phyloP scores from a whole-genome alignment of 92 coral and sea anemone genomes.

The Zoanthus sansibaricus region DNA sequence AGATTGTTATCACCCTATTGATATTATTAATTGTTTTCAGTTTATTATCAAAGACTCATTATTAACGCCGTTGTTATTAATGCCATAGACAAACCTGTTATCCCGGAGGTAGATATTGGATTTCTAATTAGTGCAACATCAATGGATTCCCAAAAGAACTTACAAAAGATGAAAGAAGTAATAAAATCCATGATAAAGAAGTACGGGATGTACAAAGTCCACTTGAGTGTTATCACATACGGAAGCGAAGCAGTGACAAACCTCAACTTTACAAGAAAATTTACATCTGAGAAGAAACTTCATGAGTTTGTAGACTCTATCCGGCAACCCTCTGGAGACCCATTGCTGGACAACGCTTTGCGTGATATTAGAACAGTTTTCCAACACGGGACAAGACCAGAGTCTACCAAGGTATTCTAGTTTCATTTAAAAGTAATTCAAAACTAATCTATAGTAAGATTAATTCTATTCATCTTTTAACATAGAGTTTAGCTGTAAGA shows the following conservation, averaged over 20 bases:
- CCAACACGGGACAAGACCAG: constrained; percentile 53
- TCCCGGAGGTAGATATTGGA: constrained; percentile 83
- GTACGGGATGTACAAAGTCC: constrained; percentile 68
- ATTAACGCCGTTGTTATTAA: background rate
- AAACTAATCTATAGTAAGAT: too few species aligned
- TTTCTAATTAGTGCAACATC: constrained; percentile 82
- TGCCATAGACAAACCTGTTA: constrained; percentile 38
- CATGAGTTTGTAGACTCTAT: constrained; percentile 47
- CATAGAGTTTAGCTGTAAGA: too few species aligned
- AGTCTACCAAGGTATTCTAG: constrained; percentile 29
- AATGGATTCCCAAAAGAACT: constrained; percentile 62
- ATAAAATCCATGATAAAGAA: constrained; percentile 64
- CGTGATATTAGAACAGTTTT: constrained; percentile 24
- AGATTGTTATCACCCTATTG: too few species aligned
- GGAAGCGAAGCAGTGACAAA: constrained; percentile 41
- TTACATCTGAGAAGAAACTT: constrained; percentile 39
- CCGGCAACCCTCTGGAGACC: constrained; percentile 16
- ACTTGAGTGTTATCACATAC: constrained; percentile 48
- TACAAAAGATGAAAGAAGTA: constrained; percentile 74
- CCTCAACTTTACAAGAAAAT: constrained; percentile 40
- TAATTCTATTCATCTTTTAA: too few species aligned
- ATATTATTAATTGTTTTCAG: background rate
- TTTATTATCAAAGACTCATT: background rate
- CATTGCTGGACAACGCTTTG: constrained; percentile 49
- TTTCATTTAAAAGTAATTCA: background rate